A percentile compares a stretch with the other conserved stretches of the same genome.
These are phyloP conservation scores for Lasaia peninsularis DNA, from an alignment of 1,140 invertebrate genomes.

Conservation along the genomic window DNA sequence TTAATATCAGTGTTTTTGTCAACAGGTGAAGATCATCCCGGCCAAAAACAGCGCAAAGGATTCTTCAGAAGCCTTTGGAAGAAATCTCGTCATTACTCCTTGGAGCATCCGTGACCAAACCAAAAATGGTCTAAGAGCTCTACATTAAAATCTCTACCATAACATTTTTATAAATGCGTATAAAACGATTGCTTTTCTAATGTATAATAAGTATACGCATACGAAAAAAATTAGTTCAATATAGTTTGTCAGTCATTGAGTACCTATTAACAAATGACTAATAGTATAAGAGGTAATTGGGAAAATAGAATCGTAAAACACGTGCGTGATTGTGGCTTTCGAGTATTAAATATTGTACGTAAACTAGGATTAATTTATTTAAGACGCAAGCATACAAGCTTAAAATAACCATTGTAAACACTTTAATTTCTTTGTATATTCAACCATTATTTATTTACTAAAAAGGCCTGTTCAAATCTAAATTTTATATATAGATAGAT, in stretches of 20 bases:
- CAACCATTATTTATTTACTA: slow-evolving; percentile 48
- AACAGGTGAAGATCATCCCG: slow-evolving; percentile 82
- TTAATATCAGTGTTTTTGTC: slow-evolving; percentile 44
- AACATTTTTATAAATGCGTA: slow-evolving; percentile 13
- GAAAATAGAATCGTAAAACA: slow-evolving; percentile 18
- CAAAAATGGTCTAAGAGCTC: slow-evolving; percentile 26
- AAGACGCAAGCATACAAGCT: slow-evolving; percentile 5
- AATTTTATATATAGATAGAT: slow-evolving; percentile 50
- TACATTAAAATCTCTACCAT: slow-evolving; percentile 40
- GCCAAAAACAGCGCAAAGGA: slow-evolving; percentile 86
- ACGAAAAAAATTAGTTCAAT: neutral
- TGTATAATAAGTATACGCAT: slow-evolving; percentile 8
- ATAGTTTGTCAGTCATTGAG: slow-evolving; percentile 6
- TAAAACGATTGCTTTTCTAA: slow-evolving; percentile 2
- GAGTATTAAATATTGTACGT: slow-evolving; percentile 21
- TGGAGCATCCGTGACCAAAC: slow-evolving; percentile 82
- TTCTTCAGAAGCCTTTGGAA: slow-evolving; percentile 92
- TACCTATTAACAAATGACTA: slow-evolving; percentile 22
- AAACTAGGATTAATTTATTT: slow-evolving; percentile 17
- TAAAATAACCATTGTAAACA: slow-evolving; percentile 10
- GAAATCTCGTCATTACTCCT: slow-evolving; percentile 87
- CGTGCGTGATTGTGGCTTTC: slow-evolving; percentile 44
- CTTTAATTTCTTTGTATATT: slow-evolving; percentile 20
- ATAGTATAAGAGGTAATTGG: slow-evolving; percentile 20
- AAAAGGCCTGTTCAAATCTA: slow-evolving; percentile 30